Percentiles rank a stretch among this genome's conserved stretches.
phyloP scores from a whole-genome alignment of 64 coral and sea anemone genomes.

The Catalaphyllia jardinei region DNA sequence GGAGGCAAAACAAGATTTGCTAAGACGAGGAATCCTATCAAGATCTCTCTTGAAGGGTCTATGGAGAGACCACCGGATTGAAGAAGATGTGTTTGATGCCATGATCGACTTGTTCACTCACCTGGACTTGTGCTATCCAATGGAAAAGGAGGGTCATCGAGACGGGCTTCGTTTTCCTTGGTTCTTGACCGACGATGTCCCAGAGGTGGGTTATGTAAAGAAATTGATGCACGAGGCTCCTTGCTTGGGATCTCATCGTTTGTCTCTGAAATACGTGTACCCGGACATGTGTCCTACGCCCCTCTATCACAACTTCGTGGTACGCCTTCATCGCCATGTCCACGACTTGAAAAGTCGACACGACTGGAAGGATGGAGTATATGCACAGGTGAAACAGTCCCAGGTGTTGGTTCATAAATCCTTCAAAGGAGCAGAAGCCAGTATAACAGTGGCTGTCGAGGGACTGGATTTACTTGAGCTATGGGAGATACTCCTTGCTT shows the following conservation, averaged over 20 bases:
- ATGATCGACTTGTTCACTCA: constrained; percentile 62
- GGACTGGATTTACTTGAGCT: constrained; percentile 16
- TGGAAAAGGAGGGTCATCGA: neutral
- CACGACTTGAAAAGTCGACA: constrained; percentile 34
- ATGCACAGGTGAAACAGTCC: constrained; percentile 31
- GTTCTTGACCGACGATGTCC: constrained; percentile 47
- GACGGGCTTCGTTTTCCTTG: constrained; percentile 62
- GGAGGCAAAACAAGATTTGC: constrained; percentile 49
- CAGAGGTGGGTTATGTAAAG: neutral
- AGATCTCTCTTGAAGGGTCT: constrained; percentile 10
- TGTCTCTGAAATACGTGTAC: constrained; percentile 62
- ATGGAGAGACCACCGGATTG: constrained; percentile 16
- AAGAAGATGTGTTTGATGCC: constrained; percentile 46
- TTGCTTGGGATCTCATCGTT: neutral
- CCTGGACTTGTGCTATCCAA: constrained; percentile 62
- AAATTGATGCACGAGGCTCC: neutral
- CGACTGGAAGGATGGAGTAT: constrained; percentile 59
- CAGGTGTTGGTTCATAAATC: constrained; percentile 28
- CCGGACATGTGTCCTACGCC: constrained; percentile 37
- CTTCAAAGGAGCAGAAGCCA: neutral
- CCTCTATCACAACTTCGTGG: constrained; percentile 48
- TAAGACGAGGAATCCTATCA: constrained; percentile 55
- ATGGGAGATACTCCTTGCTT: constrained; percentile 32
- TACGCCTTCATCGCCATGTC: constrained; percentile 41
- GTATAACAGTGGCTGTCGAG: constrained; percentile 39